A percentile compares a stretch with the other conserved stretches of the same genome.
phyloP scores from a whole-genome alignment of 1,140 invertebrate species.

The Aphelinus certus region DNA sequence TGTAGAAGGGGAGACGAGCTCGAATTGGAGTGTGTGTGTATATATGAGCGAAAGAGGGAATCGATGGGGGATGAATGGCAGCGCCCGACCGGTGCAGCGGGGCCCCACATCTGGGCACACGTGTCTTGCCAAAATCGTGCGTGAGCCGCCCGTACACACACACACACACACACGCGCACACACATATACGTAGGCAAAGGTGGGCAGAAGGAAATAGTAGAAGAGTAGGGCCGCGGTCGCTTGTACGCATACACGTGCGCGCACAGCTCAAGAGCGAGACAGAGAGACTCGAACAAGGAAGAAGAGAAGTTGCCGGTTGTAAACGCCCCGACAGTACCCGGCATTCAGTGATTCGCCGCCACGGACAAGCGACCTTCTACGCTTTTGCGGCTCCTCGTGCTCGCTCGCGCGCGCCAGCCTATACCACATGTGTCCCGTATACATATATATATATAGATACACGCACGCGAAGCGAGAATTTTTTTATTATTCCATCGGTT shows the following conservation, averaged over 20 bases:
- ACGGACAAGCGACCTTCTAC: neutral
- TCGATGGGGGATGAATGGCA: conserved; percentile 38
- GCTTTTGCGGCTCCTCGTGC: neutral
- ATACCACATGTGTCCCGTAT: neutral
- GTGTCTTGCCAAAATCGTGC: conserved; percentile 26
- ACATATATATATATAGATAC: neutral
- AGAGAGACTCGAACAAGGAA: neutral
- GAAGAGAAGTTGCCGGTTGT: conserved; percentile 23
- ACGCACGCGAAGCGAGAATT: too few species aligned
- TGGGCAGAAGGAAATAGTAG: conserved; percentile 1
- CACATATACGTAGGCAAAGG: neutral
- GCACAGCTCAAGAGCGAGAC: neutral
- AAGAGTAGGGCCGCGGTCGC: neutral
- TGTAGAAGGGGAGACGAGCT: neutral
- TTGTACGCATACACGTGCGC: neutral
- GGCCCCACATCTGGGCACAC: conserved; percentile 26
- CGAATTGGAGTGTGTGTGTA: too few species aligned
- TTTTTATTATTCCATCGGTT: too few species aligned
- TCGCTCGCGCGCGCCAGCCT: neutral
- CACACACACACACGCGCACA: too few species aligned
- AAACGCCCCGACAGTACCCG: conserved; percentile 34
- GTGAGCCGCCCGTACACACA: neutral
- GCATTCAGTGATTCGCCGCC: conserved; percentile 13
- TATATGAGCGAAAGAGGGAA: neutral
- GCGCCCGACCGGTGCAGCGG: neutral